These are phyloP conservation scores for Drosophila austrosaltans DNA, from an alignment of 2,888 invertebrate genomes.

Conservation along the genomic window DNA sequence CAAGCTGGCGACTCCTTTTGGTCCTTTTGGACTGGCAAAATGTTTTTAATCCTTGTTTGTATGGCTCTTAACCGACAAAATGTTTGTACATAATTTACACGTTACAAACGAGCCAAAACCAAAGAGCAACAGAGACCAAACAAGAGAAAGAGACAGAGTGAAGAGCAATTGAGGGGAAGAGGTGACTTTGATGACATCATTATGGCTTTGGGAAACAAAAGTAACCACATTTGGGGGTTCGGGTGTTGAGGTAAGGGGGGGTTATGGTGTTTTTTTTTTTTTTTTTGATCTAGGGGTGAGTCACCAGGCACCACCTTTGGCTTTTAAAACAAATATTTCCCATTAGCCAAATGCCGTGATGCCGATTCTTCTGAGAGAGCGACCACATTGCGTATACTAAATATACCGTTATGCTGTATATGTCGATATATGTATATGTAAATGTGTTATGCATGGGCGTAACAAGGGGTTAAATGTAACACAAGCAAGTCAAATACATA, in stretches of 20 bases:
- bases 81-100: constrained; percentile 70
- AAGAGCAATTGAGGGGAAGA: constrained; percentile 18
- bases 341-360: constrained; percentile 64
- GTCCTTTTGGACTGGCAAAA: constrained; percentile 33
- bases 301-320: constrained; percentile 66
- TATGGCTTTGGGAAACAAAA: constrained; percentile 75
- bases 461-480: background rate
- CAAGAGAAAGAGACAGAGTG: background rate
- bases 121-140: constrained; percentile 1
- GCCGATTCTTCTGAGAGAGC: constrained; percentile 45
- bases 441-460: background rate
- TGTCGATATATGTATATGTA: background rate
- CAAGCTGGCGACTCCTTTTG: constrained; percentile 26
- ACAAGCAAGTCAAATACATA: background rate
- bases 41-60: constrained; percentile 62
- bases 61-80: constrained; percentile 43
- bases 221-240: constrained; percentile 61
- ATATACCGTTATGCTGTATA: constrained; percentile 28
- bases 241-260: background rate
- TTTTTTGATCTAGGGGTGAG: constrained; percentile 52
- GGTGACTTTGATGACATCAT: constrained; percentile 72
- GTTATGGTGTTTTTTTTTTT: constrained; percentile 17
- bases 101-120: constrained; percentile 56
- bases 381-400: constrained; percentile 73
- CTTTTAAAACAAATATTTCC: constrained; percentile 78